phyloP scores from a whole-genome alignment of 2,888 invertebrate genomes.

The Leuctra nigra region DNA sequence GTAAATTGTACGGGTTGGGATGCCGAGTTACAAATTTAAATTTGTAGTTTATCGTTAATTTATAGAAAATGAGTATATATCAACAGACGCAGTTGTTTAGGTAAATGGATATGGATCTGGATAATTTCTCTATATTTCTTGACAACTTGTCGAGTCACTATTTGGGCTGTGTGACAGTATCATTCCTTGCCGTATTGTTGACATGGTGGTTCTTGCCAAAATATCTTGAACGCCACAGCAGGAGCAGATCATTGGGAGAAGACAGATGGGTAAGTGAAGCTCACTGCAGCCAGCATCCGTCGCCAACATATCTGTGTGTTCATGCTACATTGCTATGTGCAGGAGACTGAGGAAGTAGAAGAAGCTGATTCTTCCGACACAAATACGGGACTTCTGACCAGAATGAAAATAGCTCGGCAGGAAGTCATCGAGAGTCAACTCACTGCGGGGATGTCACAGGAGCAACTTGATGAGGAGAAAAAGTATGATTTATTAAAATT shows the following conservation, averaged over 20 bases:
- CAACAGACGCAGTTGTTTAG: neutral
- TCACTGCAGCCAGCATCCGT: no score
- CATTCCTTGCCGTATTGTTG: conserved; percentile 20
- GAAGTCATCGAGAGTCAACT: conserved; percentile 30
- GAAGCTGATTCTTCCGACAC: no score
- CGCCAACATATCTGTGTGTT: no score
- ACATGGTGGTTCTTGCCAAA: conserved; percentile 17
- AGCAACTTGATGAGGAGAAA: conserved; percentile 34
- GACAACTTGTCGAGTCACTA: conserved; percentile 23
- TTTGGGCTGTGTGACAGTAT: conserved; percentile 13
- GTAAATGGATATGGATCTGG: neutral
- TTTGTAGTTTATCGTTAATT: no score
- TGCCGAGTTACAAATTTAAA: no score
- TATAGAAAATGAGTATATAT: no score
- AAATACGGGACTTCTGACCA: conserved; percentile 3
- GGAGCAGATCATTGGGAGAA: no score
- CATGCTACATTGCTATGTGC: no score
- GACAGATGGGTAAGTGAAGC: no score
- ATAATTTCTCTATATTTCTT: conserved; percentile 20
- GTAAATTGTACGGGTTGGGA: no score
- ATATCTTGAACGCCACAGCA: neutral
- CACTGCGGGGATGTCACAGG: conserved; percentile 33
- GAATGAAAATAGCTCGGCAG: conserved; percentile 21
- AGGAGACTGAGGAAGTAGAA: neutral
- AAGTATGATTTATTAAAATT: no score